These are phyloP conservation scores for Porites cylindrica DNA, from an alignment of 92 coral and sea anemone species.

Conservation along the genomic window DNA sequence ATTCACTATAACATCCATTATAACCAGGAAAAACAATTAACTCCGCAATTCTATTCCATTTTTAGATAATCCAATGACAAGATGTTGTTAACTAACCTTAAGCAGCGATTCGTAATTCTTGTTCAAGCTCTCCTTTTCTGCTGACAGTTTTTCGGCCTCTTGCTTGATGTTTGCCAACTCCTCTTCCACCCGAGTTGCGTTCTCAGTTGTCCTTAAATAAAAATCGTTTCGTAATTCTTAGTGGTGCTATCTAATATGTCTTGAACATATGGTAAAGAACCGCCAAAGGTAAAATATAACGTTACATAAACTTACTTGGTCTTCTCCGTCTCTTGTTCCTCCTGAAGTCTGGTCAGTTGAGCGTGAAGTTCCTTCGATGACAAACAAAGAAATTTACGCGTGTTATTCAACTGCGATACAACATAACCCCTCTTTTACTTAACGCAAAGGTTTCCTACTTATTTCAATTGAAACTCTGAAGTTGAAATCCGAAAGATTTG, in stretches of 20 bases:
- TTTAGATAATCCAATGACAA: background rate
- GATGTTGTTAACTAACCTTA: conserved; percentile 4
- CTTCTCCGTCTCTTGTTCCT: conserved; percentile 75
- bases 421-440: no score
- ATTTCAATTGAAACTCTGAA: no score
- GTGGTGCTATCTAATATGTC: no score
- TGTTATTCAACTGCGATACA: background rate
- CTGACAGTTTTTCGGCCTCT: conserved; percentile 51
- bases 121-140: conserved; percentile 48
- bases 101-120: conserved; percentile 56
- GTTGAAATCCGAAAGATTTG: no score
- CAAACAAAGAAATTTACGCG: background rate
- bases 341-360: conserved; percentile 57
- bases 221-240: no score
- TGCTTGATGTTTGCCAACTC: conserved; percentile 42
- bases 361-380: conserved; percentile 58
- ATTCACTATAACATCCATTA: no score
- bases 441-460: no score
- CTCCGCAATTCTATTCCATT: background rate
- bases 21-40: no score
- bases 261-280: no score
- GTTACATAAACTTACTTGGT: conserved; percentile 58
- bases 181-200: conserved; percentile 7
- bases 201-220: conserved; percentile 14
- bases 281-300: background rate